Conservation (phyloP, 2,888 invertebrate genomes). For the Drosophila putrida region DNA sequence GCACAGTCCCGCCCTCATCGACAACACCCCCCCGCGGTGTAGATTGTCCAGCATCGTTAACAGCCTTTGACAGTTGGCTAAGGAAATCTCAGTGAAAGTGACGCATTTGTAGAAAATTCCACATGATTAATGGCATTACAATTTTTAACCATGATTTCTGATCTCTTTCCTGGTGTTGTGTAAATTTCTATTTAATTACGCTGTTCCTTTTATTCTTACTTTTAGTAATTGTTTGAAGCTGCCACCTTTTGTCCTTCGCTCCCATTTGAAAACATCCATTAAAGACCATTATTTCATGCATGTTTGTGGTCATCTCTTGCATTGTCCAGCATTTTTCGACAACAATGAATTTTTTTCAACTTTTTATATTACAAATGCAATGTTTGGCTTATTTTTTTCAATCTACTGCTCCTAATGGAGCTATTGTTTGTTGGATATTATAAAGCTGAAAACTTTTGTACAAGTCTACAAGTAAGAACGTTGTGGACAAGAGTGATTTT, state of each 20-base stretch:
- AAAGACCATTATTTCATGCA: constrained; percentile 49
- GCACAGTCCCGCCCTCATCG: constrained; percentile 15
- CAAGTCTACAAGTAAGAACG: neutral
- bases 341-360: constrained; percentile 57
- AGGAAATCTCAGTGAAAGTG: constrained; percentile 68
- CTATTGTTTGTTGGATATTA: constrained; percentile 52
- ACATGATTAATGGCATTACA: constrained; percentile 64
- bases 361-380: constrained; percentile 22
- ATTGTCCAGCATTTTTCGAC: constrained; percentile 46
- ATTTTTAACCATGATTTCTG: constrained; percentile 9
- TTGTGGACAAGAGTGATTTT: neutral
- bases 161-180: constrained; percentile 23
- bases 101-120: constrained; percentile 27
- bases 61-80: constrained; percentile 62
- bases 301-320: constrained; percentile 22
- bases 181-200: constrained; percentile 44
- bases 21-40: constrained; percentile 23
- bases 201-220: constrained; percentile 5
- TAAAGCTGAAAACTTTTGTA: neutral
- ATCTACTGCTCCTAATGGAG: constrained; percentile 53
- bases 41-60: constrained; percentile 23
- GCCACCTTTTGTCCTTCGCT: constrained; percentile 23
- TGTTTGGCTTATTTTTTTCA: constrained; percentile 20
- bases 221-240: constrained; percentile 16
- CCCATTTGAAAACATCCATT: constrained; percentile 52